Conservation (phyloP, 2,797 vertebrate genomes). For the Hydrolagus colliei region DNA sequence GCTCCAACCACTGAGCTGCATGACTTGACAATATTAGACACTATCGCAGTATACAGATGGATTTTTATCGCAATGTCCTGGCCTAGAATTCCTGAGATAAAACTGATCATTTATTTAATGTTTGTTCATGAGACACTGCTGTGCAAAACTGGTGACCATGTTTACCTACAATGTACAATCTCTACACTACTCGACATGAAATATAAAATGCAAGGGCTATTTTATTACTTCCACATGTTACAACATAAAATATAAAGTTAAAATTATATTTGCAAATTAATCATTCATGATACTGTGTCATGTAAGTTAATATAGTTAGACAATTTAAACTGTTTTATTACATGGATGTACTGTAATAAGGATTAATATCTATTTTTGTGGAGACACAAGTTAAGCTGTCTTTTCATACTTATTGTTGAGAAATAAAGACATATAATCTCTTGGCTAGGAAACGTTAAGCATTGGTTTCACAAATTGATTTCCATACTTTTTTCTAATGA, state of each 20-base stretch:
- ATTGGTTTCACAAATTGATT: not conserved
- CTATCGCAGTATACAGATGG: too few species aligned
- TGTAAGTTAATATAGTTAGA: not conserved
- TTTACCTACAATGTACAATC: too few species aligned
- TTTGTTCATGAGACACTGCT: too few species aligned
- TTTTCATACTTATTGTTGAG: not conserved
- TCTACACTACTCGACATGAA: too few species aligned
- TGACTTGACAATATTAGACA: too few species aligned
- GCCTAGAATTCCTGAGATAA: too few species aligned
- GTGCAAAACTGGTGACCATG: too few species aligned
- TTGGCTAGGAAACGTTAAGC: not conserved
- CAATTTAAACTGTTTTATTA: not conserved
- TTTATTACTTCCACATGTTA: too few species aligned
- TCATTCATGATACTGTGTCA: not conserved
- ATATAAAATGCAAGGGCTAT: too few species aligned
- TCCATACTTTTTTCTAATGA: not conserved
- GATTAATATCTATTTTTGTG: conserved; percentile 7
- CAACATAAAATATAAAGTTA: not conserved
- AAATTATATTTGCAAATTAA: not conserved
- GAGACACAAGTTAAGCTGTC: not conserved
- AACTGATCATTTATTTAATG: too few species aligned
- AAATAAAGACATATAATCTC: conserved; percentile 10
- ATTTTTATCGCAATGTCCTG: too few species aligned
- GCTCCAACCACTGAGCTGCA: too few species aligned
- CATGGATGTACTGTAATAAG: not conserved